Percentiles rank a stretch among this genome's conserved stretches.
Evolutionary conservation across 2,113 vertebrate genomes (phyloP).

Genomic region (Oryzias woworae): DNA sequence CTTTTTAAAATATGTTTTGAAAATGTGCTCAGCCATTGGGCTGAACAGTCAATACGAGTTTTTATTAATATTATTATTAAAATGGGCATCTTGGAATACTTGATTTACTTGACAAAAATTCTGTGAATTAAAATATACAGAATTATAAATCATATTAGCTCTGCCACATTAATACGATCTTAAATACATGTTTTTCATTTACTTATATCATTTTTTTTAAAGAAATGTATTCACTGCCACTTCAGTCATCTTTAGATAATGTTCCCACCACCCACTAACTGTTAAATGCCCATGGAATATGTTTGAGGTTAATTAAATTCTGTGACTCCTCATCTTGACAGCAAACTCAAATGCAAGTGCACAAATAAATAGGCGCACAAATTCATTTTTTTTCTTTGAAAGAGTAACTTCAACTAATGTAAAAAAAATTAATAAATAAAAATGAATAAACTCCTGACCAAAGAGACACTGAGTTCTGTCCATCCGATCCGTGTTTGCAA

Average conservation of each 20-base stretch:
- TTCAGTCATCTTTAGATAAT: background rate
- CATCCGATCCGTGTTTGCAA: too few species aligned
- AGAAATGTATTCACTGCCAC: constrained; percentile 1
- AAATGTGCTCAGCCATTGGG: too few species aligned
- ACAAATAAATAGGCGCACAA: background rate
- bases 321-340: background rate
- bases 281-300: background rate
- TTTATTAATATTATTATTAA: too few species aligned
- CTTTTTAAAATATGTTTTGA: too few species aligned
- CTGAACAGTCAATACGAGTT: too few species aligned
- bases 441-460: background rate
- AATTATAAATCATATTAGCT: too few species aligned
- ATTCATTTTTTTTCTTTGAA: background rate
- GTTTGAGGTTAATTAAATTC: constrained; percentile 5
- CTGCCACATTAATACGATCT: too few species aligned
- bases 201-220: background rate
- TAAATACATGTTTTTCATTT: constrained; percentile 1
- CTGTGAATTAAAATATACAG: too few species aligned
- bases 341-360: too few species aligned
- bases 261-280: background rate
- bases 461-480: background rate
- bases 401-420: background rate
- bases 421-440: too few species aligned
- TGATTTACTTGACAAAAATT: too few species aligned
- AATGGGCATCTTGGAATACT: too few species aligned